phyloP scores from a whole-genome alignment of 1,140 invertebrate species.

The Ceratina calcarata region DNA sequence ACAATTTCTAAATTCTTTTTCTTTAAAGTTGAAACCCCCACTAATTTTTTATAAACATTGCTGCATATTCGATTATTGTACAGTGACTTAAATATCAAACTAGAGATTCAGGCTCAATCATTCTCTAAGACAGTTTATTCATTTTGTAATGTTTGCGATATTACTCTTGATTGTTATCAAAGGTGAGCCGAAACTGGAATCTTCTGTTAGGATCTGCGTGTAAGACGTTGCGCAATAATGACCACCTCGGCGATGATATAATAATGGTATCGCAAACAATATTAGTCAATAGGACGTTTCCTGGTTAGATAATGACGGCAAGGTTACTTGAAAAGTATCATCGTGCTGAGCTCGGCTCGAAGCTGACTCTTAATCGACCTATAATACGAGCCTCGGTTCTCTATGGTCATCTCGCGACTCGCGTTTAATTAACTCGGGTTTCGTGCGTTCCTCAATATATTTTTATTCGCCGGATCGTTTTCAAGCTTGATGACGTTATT shows the following conservation, averaged over 20 bases:
- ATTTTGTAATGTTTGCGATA: no score
- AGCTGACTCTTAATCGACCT: conserved; percentile 23
- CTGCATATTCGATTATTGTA: no score
- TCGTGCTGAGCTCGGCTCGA: neutral
- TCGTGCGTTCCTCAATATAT: neutral
- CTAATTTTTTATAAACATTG: no score
- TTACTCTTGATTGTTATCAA: no score
- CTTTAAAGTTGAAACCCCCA: no score
- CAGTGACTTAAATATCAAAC: no score
- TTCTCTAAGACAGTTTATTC: no score
- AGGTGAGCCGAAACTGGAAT: neutral
- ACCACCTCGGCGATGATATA: conserved; percentile 39
- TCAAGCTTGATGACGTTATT: neutral
- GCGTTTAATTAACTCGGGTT: conserved; percentile 14
- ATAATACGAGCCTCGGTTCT: neutral
- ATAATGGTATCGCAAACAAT: conserved; percentile 51
- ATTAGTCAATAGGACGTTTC: conserved; percentile 52
- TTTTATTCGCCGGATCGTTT: neutral
- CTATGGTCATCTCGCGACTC: conserved; percentile 1
- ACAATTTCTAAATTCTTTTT: no score
- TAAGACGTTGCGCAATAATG: conserved; percentile 41
- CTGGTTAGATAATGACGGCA: conserved; percentile 47
- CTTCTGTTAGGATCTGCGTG: conserved; percentile 5
- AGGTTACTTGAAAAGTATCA: conserved; percentile 46
- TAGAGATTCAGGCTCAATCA: no score